Evolutionary conservation across 2,113 vertebrate species (phyloP), one percentile per base, ranked within the genome.

Genomic region (Callospermophilus lateralis): DNA sequence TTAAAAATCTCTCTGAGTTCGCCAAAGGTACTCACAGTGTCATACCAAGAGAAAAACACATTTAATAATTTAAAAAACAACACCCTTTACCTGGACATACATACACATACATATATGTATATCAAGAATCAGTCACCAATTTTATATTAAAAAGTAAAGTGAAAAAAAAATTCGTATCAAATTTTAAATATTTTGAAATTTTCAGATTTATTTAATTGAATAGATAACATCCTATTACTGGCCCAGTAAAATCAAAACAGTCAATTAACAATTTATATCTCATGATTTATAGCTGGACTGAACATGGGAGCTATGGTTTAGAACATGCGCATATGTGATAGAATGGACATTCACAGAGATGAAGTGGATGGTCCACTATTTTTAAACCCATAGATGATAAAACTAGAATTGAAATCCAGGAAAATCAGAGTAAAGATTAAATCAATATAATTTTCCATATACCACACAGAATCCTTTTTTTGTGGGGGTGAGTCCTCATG

Each of bases 111-210:
- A 63, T 28, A 63, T 63, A 63, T 63, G 48, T 34, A 72, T 83
- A 32, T 91, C 63, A 42, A 90, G 45, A 77, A 68, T 77, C 9
- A 13, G 10, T 5, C 32, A 20, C 51, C 24, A 19, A 79, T 84
- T 42, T 92, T 48, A 78, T 51, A 16, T 24, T 81, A 32, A 65
- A 61, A 89, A 63, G 9, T 28, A 73, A 79, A 79, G 4, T 37
- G 20, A 68, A 80, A 84, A 80, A 84, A 90, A 84, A 84, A 48
- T 72, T 42, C 61, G 17, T 30, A 16, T 6, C 67, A 53, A 39
- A 42, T 83, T 92, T 92, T 79, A 85, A 80, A 28, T 89, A 90
- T 26, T 87, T 78, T 55, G 6, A 78, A 94, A 95, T 72, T 20
- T 55, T 34, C 39, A 2, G 5, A 30, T 76, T 65, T 32, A 37